phyloP scores from a whole-genome alignment of 2,888 invertebrate species.

The Drosophila vallismaia region DNA sequence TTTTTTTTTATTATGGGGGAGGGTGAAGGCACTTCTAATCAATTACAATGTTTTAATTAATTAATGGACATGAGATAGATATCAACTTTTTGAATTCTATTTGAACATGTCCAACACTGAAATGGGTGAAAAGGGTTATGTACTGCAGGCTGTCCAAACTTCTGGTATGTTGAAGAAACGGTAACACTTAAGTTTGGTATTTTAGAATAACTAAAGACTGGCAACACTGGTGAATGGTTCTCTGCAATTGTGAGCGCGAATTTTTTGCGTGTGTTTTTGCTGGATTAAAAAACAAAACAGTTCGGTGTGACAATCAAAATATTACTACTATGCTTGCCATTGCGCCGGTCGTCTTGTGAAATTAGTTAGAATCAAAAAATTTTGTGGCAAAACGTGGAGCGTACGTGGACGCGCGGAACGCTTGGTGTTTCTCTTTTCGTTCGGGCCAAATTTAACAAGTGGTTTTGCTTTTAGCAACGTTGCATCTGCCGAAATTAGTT shows the following conservation, averaged over 20 bases:
- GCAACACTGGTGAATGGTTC: slow-evolving; percentile 1
- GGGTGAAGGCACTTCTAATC: too few species aligned
- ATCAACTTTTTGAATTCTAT: too few species aligned
- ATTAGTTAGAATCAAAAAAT: not conserved
- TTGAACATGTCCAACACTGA: too few species aligned
- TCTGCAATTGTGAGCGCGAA: slow-evolving; percentile 33
- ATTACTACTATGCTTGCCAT: slow-evolving; percentile 1
- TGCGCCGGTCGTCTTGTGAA: not conserved
- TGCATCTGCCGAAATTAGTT: slow-evolving; percentile 33
- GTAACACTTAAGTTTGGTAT: not conserved
- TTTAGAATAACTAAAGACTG: not conserved
- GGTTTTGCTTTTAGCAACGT: slow-evolving; percentile 59
- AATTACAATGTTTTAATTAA: too few species aligned
- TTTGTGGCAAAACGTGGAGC: slow-evolving; percentile 11
- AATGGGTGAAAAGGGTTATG: not conserved
- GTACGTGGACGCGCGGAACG: slow-evolving; percentile 50
- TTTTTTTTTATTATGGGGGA: not conserved
- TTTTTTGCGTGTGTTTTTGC: slow-evolving; percentile 36
- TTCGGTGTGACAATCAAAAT: slow-evolving; percentile 2
- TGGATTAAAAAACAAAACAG: slow-evolving; percentile 14
- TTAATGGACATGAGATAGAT: too few species aligned
- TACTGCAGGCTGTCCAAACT: too few species aligned
- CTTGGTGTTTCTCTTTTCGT: slow-evolving; percentile 58
- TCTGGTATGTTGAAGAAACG: not conserved
- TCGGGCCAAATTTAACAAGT: slow-evolving; percentile 63